These are phyloP conservation scores for Poeciliopsis occidentalis DNA, from an alignment of 2,113 vertebrate genomes.

Conservation along the genomic window DNA sequence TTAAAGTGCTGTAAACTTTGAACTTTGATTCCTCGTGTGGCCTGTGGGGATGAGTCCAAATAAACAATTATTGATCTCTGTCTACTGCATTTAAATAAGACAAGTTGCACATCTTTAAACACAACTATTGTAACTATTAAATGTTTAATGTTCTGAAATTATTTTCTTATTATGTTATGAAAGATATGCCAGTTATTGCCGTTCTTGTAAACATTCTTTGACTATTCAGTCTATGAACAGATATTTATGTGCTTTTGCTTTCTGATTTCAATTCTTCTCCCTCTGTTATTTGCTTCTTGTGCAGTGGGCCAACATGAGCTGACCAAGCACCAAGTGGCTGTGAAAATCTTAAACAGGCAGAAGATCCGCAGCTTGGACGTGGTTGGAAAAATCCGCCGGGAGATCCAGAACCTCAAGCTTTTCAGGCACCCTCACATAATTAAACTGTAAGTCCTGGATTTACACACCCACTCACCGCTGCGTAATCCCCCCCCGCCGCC, in stretches of 20 bases:
- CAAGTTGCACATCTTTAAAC: neutral
- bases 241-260: neutral
- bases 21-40: neutral
- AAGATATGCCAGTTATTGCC: neutral
- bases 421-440: conserved; percentile 99
- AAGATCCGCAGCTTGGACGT: conserved; percentile 99
- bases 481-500: conserved; percentile 41
- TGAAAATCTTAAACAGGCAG: conserved; percentile 98
- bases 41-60: neutral
- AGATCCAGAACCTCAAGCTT: conserved; percentile 99
- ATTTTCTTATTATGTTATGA: neutral
- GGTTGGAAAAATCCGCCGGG: conserved; percentile 96
- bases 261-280: neutral
- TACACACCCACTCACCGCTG: conserved; percentile 32
- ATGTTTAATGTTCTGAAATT: neutral
- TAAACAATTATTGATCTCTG: neutral
- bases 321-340: conserved; percentile 97
- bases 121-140: neutral
- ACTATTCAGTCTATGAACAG: neutral
- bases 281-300: neutral
- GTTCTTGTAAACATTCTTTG: neutral
- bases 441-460: conserved; percentile 90
- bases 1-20: neutral
- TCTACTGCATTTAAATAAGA: neutral
- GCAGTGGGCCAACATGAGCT: conserved; percentile 96